These are phyloP conservation scores for Engystomops pustulosus DNA, from an alignment of 2,113 vertebrate genomes.

Conservation along the genomic window DNA sequence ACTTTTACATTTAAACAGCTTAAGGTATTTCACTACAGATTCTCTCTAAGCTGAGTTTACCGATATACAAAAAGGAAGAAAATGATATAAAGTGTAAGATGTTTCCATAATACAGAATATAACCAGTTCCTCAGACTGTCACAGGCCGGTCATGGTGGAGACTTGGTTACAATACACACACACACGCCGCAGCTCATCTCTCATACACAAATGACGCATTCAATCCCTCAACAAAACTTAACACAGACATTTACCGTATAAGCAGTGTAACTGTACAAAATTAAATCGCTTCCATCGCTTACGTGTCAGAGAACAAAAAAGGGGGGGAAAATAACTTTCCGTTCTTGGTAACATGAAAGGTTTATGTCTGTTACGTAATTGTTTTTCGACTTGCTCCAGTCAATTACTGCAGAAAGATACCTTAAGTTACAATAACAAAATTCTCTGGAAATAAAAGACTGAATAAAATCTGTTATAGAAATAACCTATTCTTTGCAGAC, in stretches of 20 bases:
- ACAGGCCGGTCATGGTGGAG: not conserved
- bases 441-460: conserved; percentile 91
- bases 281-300: conserved; percentile 74
- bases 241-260: conserved; percentile 71
- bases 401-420: conserved; percentile 90
- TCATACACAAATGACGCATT: conserved; percentile 66
- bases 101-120: conserved; percentile 61
- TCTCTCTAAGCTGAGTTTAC: conserved; percentile 64
- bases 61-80: conserved; percentile 68
- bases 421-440: conserved; percentile 93
- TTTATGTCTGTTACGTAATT: conserved; percentile 70
- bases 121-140: conserved; percentile 62
- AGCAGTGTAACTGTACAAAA: conserved; percentile 74
- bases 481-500: conserved; percentile 83
- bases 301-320: conserved; percentile 71
- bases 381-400: conserved; percentile 80
- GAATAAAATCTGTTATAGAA: conserved; percentile 97
- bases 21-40: conserved; percentile 87
- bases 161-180: conserved; percentile 15
- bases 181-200: conserved; percentile 60
- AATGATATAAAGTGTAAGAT: conserved; percentile 40
- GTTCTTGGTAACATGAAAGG: conserved; percentile 77
- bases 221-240: conserved; percentile 66
- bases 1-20: conserved; percentile 81
- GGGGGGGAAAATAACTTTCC: conserved; percentile 71